Evolutionary conservation across 2,113 vertebrate genomes (phyloP).

Genomic region (Centropristis striata): DNA sequence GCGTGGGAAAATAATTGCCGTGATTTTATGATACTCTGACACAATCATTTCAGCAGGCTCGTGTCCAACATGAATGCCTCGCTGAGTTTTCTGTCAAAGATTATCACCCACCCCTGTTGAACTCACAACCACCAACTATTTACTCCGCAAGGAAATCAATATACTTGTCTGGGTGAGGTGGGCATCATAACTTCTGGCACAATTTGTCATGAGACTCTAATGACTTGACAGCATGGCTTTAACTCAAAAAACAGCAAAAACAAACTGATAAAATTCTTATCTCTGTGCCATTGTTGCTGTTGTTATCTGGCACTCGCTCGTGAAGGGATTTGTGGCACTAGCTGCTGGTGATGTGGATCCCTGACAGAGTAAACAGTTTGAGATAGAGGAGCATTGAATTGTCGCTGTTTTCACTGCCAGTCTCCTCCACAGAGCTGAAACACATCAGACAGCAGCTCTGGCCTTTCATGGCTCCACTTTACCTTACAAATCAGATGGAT

Average conservation of each 20-base stretch:
- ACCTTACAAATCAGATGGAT: conserved; percentile 29
- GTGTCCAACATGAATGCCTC: conserved; percentile 41
- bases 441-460: conserved; percentile 38
- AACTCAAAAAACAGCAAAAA: conserved; percentile 23
- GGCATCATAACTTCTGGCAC: conserved; percentile 20
- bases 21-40: conserved; percentile 33
- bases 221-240: conserved; percentile 30
- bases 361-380: conserved; percentile 60
- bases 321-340: conserved; percentile 37
- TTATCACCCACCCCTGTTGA: conserved; percentile 18
- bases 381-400: conserved; percentile 46
- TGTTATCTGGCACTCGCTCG: conserved; percentile 45
- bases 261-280: conserved; percentile 41
- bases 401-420: conserved; percentile 18
- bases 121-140: conserved; percentile 12
- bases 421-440: conserved; percentile 15
- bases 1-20: conserved; percentile 59
- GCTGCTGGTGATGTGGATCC: conserved; percentile 50
- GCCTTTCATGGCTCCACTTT: conserved; percentile 42
- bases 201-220: conserved; percentile 21
- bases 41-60: conserved; percentile 18
- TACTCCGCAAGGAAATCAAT: conserved; percentile 43
- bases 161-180: conserved; percentile 40
- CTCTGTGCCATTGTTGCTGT: conserved; percentile 39
- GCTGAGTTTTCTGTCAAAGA: conserved; percentile 35